Conservation (phyloP, 2,888 invertebrate genomes). For the Eulithis testata region DNA sequence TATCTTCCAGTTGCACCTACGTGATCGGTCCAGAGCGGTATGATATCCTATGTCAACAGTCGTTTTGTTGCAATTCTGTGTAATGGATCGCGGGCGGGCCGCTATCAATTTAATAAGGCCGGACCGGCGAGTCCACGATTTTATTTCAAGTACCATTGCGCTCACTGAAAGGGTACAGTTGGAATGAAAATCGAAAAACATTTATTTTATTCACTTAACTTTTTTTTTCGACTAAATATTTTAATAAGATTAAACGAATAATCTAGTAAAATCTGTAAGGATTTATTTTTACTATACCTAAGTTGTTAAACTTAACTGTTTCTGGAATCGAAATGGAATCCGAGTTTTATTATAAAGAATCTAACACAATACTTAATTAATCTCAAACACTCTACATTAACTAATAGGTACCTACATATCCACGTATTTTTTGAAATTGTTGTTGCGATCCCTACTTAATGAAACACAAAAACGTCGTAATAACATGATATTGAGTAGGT, state of each 20-base stretch:
- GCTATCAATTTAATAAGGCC: constrained; percentile 29
- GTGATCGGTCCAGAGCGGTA: constrained; percentile 25
- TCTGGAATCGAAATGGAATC: no score
- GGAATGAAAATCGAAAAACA: constrained; percentile 47
- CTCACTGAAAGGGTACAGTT: constrained; percentile 64
- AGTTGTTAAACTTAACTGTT: no score
- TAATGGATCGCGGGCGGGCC: constrained; percentile 63
- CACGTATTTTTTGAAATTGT: neutral
- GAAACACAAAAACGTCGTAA: constrained; percentile 57
- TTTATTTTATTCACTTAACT: constrained; percentile 1
- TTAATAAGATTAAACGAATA: neutral
- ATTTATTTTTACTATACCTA: no score
- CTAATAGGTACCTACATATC: no score
- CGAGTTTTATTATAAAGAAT: no score
- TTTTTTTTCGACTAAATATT: neutral
- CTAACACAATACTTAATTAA: no score
- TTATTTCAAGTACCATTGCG: constrained; percentile 74
- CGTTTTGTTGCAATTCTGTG: constrained; percentile 60
- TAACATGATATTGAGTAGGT: constrained; percentile 72
- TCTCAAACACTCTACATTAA: no score
- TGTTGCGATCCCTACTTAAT: constrained; percentile 61
- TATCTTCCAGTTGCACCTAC: constrained; percentile 28
- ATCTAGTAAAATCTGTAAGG: no score
- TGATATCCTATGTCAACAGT: constrained; percentile 61
- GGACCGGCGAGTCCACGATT: constrained; percentile 57